Conservation (phyloP, 2,888 invertebrate genomes). For the Pseudanteris insignis region DNA sequence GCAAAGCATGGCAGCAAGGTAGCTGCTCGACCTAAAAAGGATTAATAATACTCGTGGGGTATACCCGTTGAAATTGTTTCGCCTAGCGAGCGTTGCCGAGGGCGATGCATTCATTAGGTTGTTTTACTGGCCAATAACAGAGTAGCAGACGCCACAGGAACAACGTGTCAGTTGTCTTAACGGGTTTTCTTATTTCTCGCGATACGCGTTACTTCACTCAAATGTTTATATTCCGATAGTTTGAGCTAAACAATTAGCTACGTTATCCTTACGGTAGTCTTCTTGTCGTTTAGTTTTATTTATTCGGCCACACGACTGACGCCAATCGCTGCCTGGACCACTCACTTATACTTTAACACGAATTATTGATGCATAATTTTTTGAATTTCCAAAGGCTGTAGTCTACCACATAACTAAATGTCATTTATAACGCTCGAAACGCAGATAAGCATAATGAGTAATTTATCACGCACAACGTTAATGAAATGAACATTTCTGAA, state of each 20-base stretch:
- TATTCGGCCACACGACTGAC: constrained; percentile 7
- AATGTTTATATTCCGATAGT: constrained; percentile 41
- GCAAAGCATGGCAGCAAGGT: constrained; percentile 42
- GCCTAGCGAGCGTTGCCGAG: constrained; percentile 49
- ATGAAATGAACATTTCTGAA: too few relatives aligned
- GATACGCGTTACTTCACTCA: constrained; percentile 30
- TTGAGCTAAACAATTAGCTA: constrained; percentile 46
- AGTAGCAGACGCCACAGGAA: constrained; percentile 56
- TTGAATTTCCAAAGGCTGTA: too few relatives aligned
- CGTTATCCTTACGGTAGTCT: constrained; percentile 26
- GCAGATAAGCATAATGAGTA: too few relatives aligned
- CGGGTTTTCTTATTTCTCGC: constrained; percentile 52
- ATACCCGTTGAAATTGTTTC: constrained; percentile 58
- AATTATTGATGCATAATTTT: too few relatives aligned
- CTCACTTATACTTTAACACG: too few relatives aligned
- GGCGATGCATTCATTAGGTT: constrained; percentile 63
- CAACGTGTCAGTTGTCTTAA: constrained; percentile 63
- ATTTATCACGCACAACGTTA: too few relatives aligned
- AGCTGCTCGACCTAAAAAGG: constrained; percentile 50
- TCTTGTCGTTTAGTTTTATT: constrained; percentile 28
- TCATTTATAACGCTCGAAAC: too few relatives aligned
- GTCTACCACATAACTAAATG: too few relatives aligned
- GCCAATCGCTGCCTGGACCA: too few relatives aligned
- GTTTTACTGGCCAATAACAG: constrained; percentile 60
- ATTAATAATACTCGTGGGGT: constrained; percentile 49